Base-by-base conservation (phyloP, 1,140 invertebrate genomes). In the Pemphigus obesinymphae region DNA sequence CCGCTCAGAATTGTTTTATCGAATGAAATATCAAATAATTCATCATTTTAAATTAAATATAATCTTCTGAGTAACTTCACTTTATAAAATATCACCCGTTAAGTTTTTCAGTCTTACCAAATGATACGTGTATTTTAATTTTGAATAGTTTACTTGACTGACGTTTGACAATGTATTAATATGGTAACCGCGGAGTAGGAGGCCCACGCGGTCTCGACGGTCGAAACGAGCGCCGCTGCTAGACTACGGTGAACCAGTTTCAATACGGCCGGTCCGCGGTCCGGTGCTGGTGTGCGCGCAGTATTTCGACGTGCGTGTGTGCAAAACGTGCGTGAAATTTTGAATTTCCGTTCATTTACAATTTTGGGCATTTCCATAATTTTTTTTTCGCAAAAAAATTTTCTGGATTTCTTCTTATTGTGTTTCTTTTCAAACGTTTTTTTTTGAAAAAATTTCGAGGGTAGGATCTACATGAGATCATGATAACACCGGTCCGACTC, bases 221-320 rank as follows among this genome's bases (percentile, higher is more conserved):
- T 31, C 7, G 7, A 37, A 20, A 15, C 66, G 66, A 29, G 61
- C 26, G n/a, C n/a, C n/a, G n/a, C n/a, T n/a, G n/a, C 17, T 17
- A 63, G 29, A 34, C 61, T 1, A 8, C 61, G 61, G 50, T 31
- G 73, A 45, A 80, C 76, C 55, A 80, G 76, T 80, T 80, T 63
- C 76, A 43, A 80, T 29, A 80, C 76, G 76, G 55, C 76, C 76
- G 76, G 76, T 80, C 53, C 34, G 23, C 76, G 76, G 37, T 80
- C 76, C 55, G 76, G 76, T 63, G 76, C 40, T 55, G 31, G 72
- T n/a, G 72, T 6, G 45, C 23, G 70, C 50, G 48, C 50, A 40
- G 34, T 70, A 5, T 4, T 70, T 70, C n/a, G n/a, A 40, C 37
- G 66, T 70, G 37, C 40, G 58, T 26, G 43, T n/a, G 37, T 23